These are phyloP conservation scores for Drosophila fulvimacula DNA, from an alignment of 2,888 invertebrate genomes.

Conservation along the genomic window DNA sequence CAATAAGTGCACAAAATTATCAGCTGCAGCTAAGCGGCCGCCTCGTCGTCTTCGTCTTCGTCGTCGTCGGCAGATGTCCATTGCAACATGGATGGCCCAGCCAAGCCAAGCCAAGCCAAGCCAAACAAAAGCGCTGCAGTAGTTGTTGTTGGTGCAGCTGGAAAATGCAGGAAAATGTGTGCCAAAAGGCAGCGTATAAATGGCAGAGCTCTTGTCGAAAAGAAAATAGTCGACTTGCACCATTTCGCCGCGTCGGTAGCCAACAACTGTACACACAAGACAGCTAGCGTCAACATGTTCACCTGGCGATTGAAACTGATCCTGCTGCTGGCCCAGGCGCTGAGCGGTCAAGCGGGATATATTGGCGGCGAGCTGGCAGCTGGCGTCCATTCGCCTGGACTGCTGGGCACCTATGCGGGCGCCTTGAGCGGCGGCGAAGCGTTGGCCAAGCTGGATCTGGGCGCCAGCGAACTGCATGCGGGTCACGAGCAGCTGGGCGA, in stretches of 20 bases:
- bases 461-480: slow-evolving; percentile 29
- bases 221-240: slow-evolving; percentile 79
- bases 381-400: slow-evolving; percentile 60
- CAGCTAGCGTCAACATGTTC: slow-evolving; percentile 47
- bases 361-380: slow-evolving; percentile 54
- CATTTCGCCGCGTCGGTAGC: slow-evolving; percentile 74
- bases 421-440: slow-evolving; percentile 64
- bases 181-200: slow-evolving; percentile 67
- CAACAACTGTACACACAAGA: no score
- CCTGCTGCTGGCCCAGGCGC: slow-evolving; percentile 52
- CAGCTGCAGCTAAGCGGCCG: slow-evolving; percentile 57
- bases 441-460: slow-evolving; percentile 58
- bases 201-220: slow-evolving; percentile 51
- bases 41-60: slow-evolving; percentile 16
- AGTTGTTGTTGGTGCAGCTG: slow-evolving; percentile 40
- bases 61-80: slow-evolving; percentile 72
- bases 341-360: slow-evolving; percentile 37
- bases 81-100: slow-evolving; percentile 70
- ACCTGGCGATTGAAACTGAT: slow-evolving; percentile 52
- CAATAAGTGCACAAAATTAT: slow-evolving; percentile 74
- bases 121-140: slow-evolving; percentile 67
- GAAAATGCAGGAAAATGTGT: slow-evolving; percentile 75
- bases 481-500: slow-evolving; percentile 67
- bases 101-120: slow-evolving; percentile 56
- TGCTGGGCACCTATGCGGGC: slow-evolving; percentile 72